A percentile compares a stretch with the other conserved stretches of the same genome.
Conservation (phyloP, 1,140 invertebrate species). For the Penaeus indicus region DNA sequence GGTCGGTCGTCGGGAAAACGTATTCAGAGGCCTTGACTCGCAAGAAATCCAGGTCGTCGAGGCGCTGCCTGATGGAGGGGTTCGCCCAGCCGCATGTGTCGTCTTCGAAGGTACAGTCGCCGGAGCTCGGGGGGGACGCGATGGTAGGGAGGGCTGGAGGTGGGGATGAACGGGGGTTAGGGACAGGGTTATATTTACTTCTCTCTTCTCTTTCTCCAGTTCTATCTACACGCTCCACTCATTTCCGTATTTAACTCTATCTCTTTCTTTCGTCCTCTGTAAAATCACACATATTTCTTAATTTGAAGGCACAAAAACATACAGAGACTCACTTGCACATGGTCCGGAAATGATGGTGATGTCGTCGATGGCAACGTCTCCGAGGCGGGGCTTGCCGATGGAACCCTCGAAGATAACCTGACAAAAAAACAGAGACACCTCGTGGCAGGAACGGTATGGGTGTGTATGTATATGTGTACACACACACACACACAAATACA, state of each 20-base stretch:
- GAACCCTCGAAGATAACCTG: slow-evolving; percentile 78
- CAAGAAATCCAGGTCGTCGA: slow-evolving; percentile 78
- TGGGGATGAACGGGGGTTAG: neutral
- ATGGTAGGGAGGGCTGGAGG: slow-evolving; percentile 74
- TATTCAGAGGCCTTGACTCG: slow-evolving; percentile 54
- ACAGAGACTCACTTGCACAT: slow-evolving; percentile 77
- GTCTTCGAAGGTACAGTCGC: slow-evolving; percentile 78
- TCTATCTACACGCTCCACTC: neutral
- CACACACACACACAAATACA: too few relatives aligned
- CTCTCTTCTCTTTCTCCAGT: too few relatives aligned
- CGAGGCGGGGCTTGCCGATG: slow-evolving; percentile 78
- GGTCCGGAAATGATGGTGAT: slow-evolving; percentile 77
- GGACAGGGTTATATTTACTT: neutral
- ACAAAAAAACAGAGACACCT: slow-evolving; percentile 65
- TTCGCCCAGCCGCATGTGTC: slow-evolving; percentile 80
- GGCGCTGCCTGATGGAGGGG: slow-evolving; percentile 73
- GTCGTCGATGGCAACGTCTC: slow-evolving; percentile 82
- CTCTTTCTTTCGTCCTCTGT: too few relatives aligned
- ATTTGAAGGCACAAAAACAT: too few relatives aligned
- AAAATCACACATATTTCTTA: too few relatives aligned
- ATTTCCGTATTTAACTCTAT: neutral
- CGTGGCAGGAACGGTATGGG: neutral
- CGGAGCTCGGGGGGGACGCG: slow-evolving; percentile 73
- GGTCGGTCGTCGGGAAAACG: slow-evolving; percentile 60
- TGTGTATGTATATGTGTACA: neutral